Evolutionary conservation across 1,140 invertebrate species (phyloP).

Genomic region (Bombus turneri): DNA sequence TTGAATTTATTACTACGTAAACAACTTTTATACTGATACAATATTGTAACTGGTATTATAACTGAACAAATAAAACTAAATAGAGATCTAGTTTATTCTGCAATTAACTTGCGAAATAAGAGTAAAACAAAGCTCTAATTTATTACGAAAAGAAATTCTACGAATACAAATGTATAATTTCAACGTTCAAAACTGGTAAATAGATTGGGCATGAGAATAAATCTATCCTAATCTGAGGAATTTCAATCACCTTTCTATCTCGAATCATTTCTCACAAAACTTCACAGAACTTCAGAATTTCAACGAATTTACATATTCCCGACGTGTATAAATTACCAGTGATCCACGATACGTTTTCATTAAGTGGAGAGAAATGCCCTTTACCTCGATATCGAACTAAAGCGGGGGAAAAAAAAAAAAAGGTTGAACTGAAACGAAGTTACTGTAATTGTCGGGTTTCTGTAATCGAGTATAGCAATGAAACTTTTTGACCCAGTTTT

Average conservation of each 20-base stretch:
- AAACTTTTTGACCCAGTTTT: conserved; percentile 15
- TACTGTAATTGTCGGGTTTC: neutral
- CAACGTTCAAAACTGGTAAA: neutral
- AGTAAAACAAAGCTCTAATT: neutral
- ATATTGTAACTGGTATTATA: no score
- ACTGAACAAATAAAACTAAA: no score
- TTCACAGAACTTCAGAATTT: neutral
- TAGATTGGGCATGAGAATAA: neutral
- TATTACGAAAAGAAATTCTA: neutral
- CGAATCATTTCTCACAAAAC: neutral
- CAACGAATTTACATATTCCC: neutral
- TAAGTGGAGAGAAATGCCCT: neutral
- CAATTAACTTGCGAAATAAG: no score
- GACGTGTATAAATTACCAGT: neutral
- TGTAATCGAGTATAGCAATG: conserved; percentile 8
- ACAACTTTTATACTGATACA: no score
- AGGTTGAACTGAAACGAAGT: neutral
- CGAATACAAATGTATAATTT: neutral
- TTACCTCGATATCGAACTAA: no score
- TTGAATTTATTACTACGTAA: neutral
- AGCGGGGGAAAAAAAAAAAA: no score
- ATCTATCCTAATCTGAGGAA: neutral
- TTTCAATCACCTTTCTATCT: neutral
- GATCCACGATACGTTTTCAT: neutral
- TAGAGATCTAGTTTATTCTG: no score